These are phyloP conservation scores for Protosalanx chinensis DNA, from an alignment of 2,797 vertebrate species.

Conservation along the genomic window DNA sequence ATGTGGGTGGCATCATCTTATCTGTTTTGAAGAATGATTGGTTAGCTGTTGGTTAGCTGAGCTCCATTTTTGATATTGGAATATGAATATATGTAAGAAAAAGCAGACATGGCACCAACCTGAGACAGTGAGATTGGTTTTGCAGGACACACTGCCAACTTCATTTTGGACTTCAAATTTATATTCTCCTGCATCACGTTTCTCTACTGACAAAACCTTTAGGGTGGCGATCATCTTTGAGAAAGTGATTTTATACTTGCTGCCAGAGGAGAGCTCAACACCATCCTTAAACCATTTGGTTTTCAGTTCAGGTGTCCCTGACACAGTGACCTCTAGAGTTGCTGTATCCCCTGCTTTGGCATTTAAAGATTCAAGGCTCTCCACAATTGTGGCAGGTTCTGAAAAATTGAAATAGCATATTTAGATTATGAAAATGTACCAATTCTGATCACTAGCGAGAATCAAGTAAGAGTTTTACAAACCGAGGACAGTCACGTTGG, in stretches of 20 bases:
- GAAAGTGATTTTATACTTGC: slow-evolving; percentile 83
- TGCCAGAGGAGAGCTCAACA: slow-evolving; percentile 74
- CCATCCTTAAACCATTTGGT: slow-evolving; percentile 86
- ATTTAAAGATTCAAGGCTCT: slow-evolving; percentile 81
- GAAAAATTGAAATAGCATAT: slow-evolving; percentile 62
- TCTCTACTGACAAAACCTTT: slow-evolving; percentile 81
- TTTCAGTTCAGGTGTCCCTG: slow-evolving; percentile 86
- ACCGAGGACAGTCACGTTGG: slow-evolving; percentile 87
- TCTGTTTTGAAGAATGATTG: slow-evolving; percentile 72
- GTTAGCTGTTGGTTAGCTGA: slow-evolving; percentile 20
- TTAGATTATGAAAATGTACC: slow-evolving; percentile 14
- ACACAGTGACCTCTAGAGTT: slow-evolving; percentile 82
- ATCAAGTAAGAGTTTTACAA: slow-evolving; percentile 56
- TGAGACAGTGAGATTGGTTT: slow-evolving; percentile 80
- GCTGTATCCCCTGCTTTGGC: slow-evolving; percentile 84
- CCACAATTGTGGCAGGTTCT: slow-evolving; percentile 87
- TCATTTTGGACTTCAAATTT: slow-evolving; percentile 83
- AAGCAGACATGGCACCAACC: slow-evolving; percentile 73
- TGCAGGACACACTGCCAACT: slow-evolving; percentile 80
- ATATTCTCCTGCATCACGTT: slow-evolving; percentile 85
- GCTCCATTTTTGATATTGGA: not conserved
- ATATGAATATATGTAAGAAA: slow-evolving; percentile 16
- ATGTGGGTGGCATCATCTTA: slow-evolving; percentile 88
- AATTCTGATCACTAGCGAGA: not conserved
- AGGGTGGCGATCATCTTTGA: slow-evolving; percentile 79